Percentiles rank a stretch among this genome's conserved stretches.
phyloP scores from a whole-genome alignment of 2,797 vertebrate species.

The Harpagifer antarcticus region DNA sequence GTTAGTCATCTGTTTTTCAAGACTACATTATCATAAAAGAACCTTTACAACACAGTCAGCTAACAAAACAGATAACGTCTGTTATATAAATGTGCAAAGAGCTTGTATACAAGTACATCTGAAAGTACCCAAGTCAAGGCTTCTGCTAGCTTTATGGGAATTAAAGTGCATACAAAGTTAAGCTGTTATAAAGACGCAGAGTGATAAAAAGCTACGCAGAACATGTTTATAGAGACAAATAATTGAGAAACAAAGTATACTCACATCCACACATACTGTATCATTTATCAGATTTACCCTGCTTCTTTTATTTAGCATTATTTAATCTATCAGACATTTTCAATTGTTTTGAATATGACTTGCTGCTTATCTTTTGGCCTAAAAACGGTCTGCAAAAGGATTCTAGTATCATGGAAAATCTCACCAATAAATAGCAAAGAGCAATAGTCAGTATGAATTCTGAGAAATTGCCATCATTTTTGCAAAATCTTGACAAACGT shows the following conservation, averaged over 20 bases:
- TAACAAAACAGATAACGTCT: slow-evolving; percentile 10
- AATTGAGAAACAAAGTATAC: neutral
- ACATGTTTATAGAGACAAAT: neutral
- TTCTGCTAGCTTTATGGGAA: neutral
- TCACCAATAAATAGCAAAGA: neutral
- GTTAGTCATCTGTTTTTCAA: slow-evolving; percentile 23
- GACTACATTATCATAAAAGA: slow-evolving; percentile 37
- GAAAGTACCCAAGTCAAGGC: slow-evolving; percentile 1
- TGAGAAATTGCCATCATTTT: no score
- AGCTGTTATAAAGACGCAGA: neutral
- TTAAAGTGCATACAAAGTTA: slow-evolving; percentile 58
- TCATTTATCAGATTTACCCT: slow-evolving; percentile 2
- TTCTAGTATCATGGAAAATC: slow-evolving; percentile 21
- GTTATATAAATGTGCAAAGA: slow-evolving; percentile 54
- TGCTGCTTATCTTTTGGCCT: neutral
- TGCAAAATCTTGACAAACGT: no score
- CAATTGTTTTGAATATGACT: slow-evolving; percentile 5
- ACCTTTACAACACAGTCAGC: slow-evolving; percentile 19
- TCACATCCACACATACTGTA: neutral
- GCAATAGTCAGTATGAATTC: neutral
- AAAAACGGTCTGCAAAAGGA: slow-evolving; percentile 23
- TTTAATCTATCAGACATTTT: slow-evolving; percentile 3
- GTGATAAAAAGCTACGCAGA: neutral
- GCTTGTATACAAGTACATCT: slow-evolving; percentile 25
- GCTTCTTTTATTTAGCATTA: slow-evolving; percentile 13